A percentile compares a stretch with the other conserved stretches of the same genome.
These are phyloP conservation scores for Druceiella hillmani DNA, from an alignment of 2,888 invertebrate genomes.

Conservation along the genomic window DNA sequence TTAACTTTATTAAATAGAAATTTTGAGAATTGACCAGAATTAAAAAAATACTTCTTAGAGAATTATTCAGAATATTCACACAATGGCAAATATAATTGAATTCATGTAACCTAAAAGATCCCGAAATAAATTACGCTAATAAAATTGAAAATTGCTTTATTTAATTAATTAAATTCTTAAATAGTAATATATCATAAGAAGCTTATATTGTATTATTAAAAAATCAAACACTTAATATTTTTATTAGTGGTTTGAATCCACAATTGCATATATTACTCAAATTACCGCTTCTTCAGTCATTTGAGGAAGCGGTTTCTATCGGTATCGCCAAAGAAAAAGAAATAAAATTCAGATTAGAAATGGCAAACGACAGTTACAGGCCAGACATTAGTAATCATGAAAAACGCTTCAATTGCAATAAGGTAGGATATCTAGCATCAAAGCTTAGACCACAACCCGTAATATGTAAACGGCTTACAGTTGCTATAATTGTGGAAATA, in stretches of 20 bases:
- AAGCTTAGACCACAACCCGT: constrained; percentile 15
- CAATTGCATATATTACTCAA: constrained; percentile 27
- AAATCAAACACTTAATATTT: constrained; percentile 27
- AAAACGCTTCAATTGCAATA: constrained; percentile 16
- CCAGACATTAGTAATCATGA: background rate
- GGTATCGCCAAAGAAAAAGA: constrained; percentile 26
- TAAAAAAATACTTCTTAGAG: constrained; percentile 20
- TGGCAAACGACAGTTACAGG: constrained; percentile 5
- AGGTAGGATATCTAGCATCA: constrained; percentile 14
- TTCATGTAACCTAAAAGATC: constrained; percentile 25
- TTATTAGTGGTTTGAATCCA: constrained; percentile 26
- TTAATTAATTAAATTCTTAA: constrained; percentile 26
- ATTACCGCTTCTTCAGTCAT: constrained; percentile 24
- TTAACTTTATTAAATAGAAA: constrained; percentile 20
- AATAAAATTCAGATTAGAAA: constrained; percentile 22
- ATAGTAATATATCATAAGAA: constrained; percentile 15
- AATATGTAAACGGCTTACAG: too few relatives aligned
- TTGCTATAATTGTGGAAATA: too few relatives aligned
- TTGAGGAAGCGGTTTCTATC: constrained; percentile 27
- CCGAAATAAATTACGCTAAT: constrained; percentile 24
- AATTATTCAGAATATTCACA: constrained; percentile 19
- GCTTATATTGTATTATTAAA: constrained; percentile 25
- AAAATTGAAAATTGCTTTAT: constrained; percentile 27
- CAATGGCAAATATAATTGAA: constrained; percentile 28
- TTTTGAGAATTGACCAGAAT: constrained; percentile 20